Percentiles rank a stretch among this genome's conserved stretches.
phyloP scores from a whole-genome alignment of 2,888 invertebrate species.

The Camponotus fellah region DNA sequence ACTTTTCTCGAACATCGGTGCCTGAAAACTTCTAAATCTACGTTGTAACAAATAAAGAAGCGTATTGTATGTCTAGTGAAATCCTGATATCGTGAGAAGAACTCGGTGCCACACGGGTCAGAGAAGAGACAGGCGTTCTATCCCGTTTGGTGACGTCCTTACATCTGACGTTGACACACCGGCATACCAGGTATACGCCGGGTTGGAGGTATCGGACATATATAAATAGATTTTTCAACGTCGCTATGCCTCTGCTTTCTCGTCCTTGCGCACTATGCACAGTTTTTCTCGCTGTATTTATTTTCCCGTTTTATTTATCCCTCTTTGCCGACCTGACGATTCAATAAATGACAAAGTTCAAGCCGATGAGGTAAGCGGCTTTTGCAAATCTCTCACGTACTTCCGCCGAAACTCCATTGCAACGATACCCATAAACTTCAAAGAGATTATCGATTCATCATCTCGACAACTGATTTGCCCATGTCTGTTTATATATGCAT shows the following conservation, averaged over 20 bases:
- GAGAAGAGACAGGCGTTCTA: conserved; percentile 21
- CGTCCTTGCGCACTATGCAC: conserved; percentile 46
- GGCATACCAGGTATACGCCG: conserved; percentile 29
- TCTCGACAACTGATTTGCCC: conserved; percentile 37
- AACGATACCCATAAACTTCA: conserved; percentile 48
- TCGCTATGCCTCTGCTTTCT: conserved; percentile 56
- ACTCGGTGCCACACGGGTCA: conserved; percentile 35
- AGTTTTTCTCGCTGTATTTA: conserved; percentile 60
- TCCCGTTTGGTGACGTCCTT: conserved; percentile 52
- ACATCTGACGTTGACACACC: conserved; percentile 36
- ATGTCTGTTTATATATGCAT: conserved; percentile 24
- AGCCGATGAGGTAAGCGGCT: conserved; percentile 40
- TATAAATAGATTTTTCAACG: conserved; percentile 72
- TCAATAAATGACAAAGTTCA: conserved; percentile 55
- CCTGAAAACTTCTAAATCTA: neutral
- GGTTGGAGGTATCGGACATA: conserved; percentile 68
- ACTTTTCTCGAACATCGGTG: neutral
- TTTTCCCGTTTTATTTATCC: conserved; percentile 52
- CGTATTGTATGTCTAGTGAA: neutral
- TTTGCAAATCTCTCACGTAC: conserved; percentile 37
- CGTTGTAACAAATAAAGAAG: conserved; percentile 7
- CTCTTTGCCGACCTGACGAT: conserved; percentile 30
- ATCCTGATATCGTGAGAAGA: conserved; percentile 37
- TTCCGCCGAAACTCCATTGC: conserved; percentile 43
- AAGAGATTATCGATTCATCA: conserved; percentile 46